These are phyloP conservation scores for Anguilla marmorata DNA, from an alignment of 2,797 vertebrate genomes.

Conservation along the genomic window DNA sequence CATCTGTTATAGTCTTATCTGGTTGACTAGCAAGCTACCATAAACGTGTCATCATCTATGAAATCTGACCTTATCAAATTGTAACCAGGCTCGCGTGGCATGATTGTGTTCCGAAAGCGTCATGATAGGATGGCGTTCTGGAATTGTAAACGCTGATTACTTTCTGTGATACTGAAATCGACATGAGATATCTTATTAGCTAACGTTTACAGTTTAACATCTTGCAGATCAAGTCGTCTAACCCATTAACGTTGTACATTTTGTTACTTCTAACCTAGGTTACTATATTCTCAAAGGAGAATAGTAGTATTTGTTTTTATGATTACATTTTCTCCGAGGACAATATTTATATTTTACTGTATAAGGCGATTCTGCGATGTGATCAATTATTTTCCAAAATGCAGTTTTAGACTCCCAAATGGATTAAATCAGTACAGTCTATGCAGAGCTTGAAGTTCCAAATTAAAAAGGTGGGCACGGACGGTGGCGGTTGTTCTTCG, in stretches of 20 bases:
- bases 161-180: background rate
- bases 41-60: background rate
- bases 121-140: background rate
- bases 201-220: background rate
- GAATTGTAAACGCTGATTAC: background rate
- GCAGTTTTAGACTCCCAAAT: background rate
- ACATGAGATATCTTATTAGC: background rate
- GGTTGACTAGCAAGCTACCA: background rate
- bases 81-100: background rate
- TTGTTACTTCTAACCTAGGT: background rate
- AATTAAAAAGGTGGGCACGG: background rate
- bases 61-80: background rate
- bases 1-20: background rate
- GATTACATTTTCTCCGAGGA: background rate
- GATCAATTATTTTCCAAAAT: background rate
- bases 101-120: background rate
- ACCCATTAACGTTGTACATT: background rate
- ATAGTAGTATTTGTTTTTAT: background rate
- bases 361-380: background rate
- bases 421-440: background rate
- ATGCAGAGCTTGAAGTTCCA: background rate
- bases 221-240: background rate
- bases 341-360: background rate
- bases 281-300: background rate
- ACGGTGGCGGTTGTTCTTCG: constrained; percentile 6